Evolutionary conservation across 2,888 invertebrate species (phyloP), one percentile per base, ranked within the genome.

Genomic region (Apodemia zela): DNA sequence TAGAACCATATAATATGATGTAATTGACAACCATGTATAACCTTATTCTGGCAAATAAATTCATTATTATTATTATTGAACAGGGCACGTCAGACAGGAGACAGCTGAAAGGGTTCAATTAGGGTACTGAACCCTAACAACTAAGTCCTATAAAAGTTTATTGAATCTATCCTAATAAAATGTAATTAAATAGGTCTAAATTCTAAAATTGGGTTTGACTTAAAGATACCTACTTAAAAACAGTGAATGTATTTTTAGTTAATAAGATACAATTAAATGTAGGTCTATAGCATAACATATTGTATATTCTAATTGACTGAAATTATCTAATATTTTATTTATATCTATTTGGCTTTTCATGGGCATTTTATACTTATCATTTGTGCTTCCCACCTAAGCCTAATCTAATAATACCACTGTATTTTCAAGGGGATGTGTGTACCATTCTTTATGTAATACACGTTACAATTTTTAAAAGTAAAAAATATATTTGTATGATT

Each of bases 391-490:
- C 62, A 62, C 62, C 62, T 58, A 25, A 42, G 42, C 60, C 57
- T 25, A 21, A 33, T 15, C 45, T 29, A 42, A 29, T n/a, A 21
- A 18, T 21, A 62, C 35, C 17, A 15, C 45, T 10, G 8, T 45
- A 42, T 45, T 61, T 45, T 63, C 57, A 59, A 63, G 65, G 63
- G 66, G 65, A 68, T 66, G 51, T 68, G 66, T 66, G 58, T 59
- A 66, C 65, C 63, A 66, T 62, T 63, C 15, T 60, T 59, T 60
- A 59, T 60, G 38, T 67, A 67, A 67, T 63, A 63, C 63, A 63
- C 49, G 3, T 63, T 65, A 65, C 64, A 64, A 66, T 62, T 59
- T 45, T 54, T 13, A 60, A 29, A 60, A 63, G 29, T 33, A 45
- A 60, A 60, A 49, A 63, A 42, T 21, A 33, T 59, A 35, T 54